phyloP scores from a whole-genome alignment of 2,113 vertebrate species.

The Capreolus pygargus region DNA sequence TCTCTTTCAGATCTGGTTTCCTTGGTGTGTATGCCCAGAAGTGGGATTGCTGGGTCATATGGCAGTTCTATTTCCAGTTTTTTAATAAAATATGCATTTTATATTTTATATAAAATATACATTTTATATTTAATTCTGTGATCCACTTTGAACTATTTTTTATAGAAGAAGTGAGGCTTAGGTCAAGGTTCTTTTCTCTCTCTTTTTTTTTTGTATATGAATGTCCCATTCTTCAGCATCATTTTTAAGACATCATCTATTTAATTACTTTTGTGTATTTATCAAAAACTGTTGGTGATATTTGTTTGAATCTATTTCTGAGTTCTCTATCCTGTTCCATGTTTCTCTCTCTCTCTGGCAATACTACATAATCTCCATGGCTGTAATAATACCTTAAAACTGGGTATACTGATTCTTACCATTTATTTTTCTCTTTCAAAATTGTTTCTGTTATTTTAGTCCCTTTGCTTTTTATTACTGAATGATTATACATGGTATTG shows the following conservation, averaged over 20 bases:
- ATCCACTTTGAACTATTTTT: background rate
- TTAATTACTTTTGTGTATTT: background rate
- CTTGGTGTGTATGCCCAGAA: no score
- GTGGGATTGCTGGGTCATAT: no score
- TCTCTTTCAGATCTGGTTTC: no score
- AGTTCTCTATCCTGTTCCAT: background rate
- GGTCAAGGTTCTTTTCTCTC: background rate
- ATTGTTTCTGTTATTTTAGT: background rate
- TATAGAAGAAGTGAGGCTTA: background rate
- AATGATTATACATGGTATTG: background rate
- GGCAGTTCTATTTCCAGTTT: no score
- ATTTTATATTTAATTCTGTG: background rate
- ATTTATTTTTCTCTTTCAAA: background rate
- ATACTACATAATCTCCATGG: background rate
- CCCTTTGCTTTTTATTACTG: background rate
- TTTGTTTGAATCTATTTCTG: background rate
- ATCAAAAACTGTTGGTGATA: background rate
- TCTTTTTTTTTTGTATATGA: background rate
- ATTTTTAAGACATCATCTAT: background rate
- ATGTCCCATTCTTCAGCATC: background rate
- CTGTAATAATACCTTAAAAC: background rate
- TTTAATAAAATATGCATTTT: no score
- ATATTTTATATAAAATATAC: no score
- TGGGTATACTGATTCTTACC: background rate
- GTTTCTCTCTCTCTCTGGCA: background rate